A percentile compares a stretch with the other conserved stretches of the same genome.
These are phyloP conservation scores for Neelides sp. DNA, from an alignment of 1,140 invertebrate genomes.

Conservation along the genomic window DNA sequence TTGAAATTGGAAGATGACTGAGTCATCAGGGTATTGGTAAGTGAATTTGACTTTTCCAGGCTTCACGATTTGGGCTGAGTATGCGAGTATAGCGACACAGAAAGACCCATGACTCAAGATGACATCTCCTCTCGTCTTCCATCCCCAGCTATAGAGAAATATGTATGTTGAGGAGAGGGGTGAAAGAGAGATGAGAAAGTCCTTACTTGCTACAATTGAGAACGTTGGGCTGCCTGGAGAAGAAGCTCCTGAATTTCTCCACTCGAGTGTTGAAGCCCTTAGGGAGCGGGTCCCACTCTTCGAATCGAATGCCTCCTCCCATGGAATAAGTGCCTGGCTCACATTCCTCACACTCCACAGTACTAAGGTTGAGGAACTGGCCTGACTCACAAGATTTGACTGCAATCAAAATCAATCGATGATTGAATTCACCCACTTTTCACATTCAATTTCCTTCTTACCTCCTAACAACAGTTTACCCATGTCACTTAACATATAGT, in stretches of 20 bases:
- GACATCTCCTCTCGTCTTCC: slow-evolving; percentile 38
- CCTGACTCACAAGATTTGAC: slow-evolving; percentile 42
- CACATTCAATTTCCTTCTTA: too few species aligned
- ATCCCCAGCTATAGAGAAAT: slow-evolving; percentile 35
- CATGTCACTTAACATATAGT: too few species aligned
- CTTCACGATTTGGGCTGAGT: slow-evolving; percentile 43
- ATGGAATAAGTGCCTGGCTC: slow-evolving; percentile 43
- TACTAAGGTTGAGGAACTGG: slow-evolving; percentile 38
- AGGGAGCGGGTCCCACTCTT: slow-evolving; percentile 41
- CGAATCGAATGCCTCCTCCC: slow-evolving; percentile 42
- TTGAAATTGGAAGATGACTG: slow-evolving; percentile 42
- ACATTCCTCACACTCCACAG: slow-evolving; percentile 40
- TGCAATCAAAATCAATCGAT: slow-evolving; percentile 31
- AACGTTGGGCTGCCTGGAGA: slow-evolving; percentile 31
- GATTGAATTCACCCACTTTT: too few species aligned
- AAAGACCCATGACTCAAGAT: slow-evolving; percentile 35
- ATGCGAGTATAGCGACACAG: slow-evolving; percentile 40
- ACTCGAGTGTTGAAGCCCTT: slow-evolving; percentile 37
- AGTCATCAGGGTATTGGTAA: slow-evolving; percentile 42
- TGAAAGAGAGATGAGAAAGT: neutral
- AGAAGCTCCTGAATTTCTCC: slow-evolving; percentile 37
- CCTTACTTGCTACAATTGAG: slow-evolving; percentile 35
- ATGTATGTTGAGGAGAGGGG: neutral
- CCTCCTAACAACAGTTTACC: too few species aligned
- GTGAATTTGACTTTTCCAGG: slow-evolving; percentile 40